Evolutionary conservation across 2,797 vertebrate genomes (phyloP).

Genomic region (Tragopan temminckii): DNA sequence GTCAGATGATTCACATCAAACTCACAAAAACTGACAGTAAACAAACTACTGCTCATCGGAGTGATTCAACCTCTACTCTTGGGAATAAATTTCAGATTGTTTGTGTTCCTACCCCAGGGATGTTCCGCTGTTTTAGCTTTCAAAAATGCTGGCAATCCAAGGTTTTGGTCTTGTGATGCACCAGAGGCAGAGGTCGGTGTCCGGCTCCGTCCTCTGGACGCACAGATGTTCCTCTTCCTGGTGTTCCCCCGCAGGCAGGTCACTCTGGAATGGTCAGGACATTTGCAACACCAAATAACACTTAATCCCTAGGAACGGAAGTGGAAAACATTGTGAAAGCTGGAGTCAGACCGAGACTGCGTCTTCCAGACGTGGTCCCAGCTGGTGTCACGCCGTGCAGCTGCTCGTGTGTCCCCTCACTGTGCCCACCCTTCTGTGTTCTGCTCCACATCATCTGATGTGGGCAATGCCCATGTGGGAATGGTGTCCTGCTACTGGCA

Average conservation of each 20-base stretch:
- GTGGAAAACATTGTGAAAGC: not conserved
- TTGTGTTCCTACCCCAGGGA: not conserved
- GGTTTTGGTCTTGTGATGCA: too few species aligned
- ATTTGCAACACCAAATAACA: not conserved
- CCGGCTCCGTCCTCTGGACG: accelerated
- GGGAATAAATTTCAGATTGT: not conserved
- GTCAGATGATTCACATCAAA: not conserved
- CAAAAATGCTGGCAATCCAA: not conserved
- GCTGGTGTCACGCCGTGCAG: accelerated
- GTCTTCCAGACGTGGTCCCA: accelerated
- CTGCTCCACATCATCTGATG: too few species aligned
- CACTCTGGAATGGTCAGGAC: accelerated
- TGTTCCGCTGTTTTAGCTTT: not conserved
- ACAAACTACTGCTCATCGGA: not conserved
- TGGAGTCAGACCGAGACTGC: not conserved
- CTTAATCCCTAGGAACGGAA: not conserved
- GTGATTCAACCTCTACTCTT: not conserved
- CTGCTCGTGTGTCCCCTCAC: accelerated
- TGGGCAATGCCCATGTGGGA: not conserved
- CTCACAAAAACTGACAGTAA: constrained; percentile 17
- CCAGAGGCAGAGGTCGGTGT: not conserved
- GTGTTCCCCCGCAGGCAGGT: not conserved
- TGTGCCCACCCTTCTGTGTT: accelerated
- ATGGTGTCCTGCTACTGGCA: not conserved
- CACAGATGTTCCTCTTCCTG: not conserved